Evolutionary conservation across 2,797 vertebrate genomes (phyloP), one percentile per base, ranked within the genome.

Genomic region (Holocentrus rufus): DNA sequence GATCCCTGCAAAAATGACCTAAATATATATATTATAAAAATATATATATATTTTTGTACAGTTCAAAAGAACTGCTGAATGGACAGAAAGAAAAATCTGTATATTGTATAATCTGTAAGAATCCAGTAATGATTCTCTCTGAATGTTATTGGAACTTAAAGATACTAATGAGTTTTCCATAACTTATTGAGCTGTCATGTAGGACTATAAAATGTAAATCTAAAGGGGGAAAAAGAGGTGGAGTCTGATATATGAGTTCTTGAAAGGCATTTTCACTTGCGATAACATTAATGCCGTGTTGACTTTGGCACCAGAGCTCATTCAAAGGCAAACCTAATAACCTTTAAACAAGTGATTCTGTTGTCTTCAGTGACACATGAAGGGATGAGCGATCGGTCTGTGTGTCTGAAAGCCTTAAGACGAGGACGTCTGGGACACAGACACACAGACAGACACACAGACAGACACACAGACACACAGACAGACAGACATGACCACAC

Each of bases 341-440:
- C 65, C 65, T 69, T 67, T 63, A 74, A 81, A 74, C 39, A 44
- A 23, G 17, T 18, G 23, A 67, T n/a, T 11, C 30, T 65, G 30
- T 61, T 20, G 30, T 53, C 4, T 31, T 59, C 23, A 69, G 5
- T 64, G 66, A 69, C 56, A 50, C 59, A 61, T 66, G 42, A n/a
- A 49, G 64, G 53, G 20, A 46, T 57, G 25, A 72, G 17, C 64
- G 14, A 39, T 62, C 47, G 1, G 72, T 74, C 47, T 5, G 23
- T 64, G 30, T 68, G 55, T 63, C 66, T 42, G 31, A 7, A 72
- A 55, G 69, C 59, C 52, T 10, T 0, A 5, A 39, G 54, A 56
- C 42, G 34, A 52, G 46, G 2, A 4, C 44, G 20, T 56, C 44
- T n/a, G n/a, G 20, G 39, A 72, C 47, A 65, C 67, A 42, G 7